Evolutionary conservation across 2,888 invertebrate genomes (phyloP).

Genomic region (Smittia sp.): DNA sequence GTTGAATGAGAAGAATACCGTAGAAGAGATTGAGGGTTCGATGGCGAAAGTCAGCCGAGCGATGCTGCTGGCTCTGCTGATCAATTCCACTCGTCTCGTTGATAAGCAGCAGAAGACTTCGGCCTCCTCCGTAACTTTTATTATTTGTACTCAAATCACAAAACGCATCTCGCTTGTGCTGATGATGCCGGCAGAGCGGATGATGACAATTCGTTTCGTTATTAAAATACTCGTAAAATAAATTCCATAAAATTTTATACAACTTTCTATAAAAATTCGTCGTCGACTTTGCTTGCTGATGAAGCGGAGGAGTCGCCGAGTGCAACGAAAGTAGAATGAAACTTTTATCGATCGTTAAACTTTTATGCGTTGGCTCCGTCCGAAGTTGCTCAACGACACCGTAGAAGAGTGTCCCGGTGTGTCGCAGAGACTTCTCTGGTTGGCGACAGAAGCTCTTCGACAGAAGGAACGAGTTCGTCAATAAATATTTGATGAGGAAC

Average conservation of each 20-base stretch:
- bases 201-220: constrained; percentile 8
- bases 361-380: constrained; percentile 25
- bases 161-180: not conserved
- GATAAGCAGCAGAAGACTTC: not conserved
- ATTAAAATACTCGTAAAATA: constrained; percentile 25
- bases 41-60: not conserved
- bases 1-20: constrained; percentile 29
- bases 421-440: too few relatives aligned
- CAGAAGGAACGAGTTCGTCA: not conserved
- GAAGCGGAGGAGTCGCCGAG: not conserved
- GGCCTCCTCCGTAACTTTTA: not conserved
- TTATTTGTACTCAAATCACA: constrained; percentile 36
- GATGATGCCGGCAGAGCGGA: not conserved
- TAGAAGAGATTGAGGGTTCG: constrained; percentile 21
- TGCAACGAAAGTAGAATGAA: constrained; percentile 1
- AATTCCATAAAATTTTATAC: constrained; percentile 31
- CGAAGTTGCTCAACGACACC: not conserved
- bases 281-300: not conserved
- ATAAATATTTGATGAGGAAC: constrained; percentile 21
- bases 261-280: constrained; percentile 19
- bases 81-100: not conserved
- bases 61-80: not conserved
- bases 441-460: not conserved
- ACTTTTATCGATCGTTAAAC: constrained; percentile 28
- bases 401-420: not conserved